phyloP scores from a whole-genome alignment of 2,797 vertebrate genomes.

The Microctenopoma stevenorrisi region DNA sequence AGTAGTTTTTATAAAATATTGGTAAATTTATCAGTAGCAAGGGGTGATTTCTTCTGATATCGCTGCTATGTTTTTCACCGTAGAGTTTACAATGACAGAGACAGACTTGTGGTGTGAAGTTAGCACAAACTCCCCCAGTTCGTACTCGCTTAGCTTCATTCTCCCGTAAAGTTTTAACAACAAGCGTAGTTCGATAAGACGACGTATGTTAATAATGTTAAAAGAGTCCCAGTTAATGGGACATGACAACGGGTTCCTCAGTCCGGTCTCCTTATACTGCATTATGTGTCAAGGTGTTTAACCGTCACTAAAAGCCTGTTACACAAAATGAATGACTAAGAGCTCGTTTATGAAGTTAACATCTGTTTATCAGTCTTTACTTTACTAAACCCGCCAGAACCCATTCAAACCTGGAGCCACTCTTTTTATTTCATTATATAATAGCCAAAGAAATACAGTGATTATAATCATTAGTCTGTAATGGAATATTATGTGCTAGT shows the following conservation, averaged over 20 bases:
- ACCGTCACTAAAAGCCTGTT: neutral
- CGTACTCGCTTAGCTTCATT: neutral
- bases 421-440: neutral
- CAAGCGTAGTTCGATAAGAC: too few relatives aligned
- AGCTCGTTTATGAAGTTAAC: too few relatives aligned
- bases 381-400: neutral
- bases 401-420: neutral
- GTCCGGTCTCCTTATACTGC: neutral
- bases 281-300: neutral
- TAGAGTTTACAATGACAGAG: neutral
- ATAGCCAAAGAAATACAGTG: neutral
- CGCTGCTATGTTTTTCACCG: neutral
- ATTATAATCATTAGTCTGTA: neutral
- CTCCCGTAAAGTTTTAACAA: neutral
- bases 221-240: neutral
- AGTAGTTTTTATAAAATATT: neutral
- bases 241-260: neutral
- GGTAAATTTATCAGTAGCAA: neutral
- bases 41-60: accelerated
- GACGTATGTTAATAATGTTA: neutral
- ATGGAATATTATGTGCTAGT: neutral
- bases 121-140: neutral
- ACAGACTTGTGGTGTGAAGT: conserved; percentile 9
- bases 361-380: neutral
- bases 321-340: too few relatives aligned